Evolutionary conservation across 1,140 invertebrate genomes (phyloP).

Genomic region (Samia ricini): DNA sequence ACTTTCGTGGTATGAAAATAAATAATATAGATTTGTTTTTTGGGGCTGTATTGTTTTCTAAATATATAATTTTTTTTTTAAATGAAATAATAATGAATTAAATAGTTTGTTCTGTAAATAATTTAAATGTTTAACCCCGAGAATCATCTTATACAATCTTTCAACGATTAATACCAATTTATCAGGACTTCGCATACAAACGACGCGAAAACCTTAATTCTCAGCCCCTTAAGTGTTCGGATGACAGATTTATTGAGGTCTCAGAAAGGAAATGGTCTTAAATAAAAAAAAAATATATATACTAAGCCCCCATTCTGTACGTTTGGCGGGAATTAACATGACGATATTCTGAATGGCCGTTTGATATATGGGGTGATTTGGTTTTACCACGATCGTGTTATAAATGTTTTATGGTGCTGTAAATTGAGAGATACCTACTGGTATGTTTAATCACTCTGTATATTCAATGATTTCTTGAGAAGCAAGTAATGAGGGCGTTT

Average conservation of each 20-base stretch:
- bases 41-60: no score
- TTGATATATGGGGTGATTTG: background rate
- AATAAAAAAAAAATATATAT: background rate
- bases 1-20: no score
- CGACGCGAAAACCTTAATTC: slow-evolving; percentile 1
- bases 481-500: background rate
- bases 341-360: background rate
- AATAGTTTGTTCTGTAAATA: background rate
- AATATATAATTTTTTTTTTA: no score
- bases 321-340: slow-evolving; percentile 1
- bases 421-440: slow-evolving; percentile 1
- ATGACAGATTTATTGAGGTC: slow-evolving; percentile 1
- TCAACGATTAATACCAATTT: background rate
- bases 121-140: background rate
- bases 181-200: background rate
- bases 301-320: background rate
- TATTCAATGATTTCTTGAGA: background rate
- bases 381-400: background rate
- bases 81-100: background rate
- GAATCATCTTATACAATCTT: background rate
- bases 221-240: background rate
- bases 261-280: background rate
- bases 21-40: no score
- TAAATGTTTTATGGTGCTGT: slow-evolving; percentile 1
- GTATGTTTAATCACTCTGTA: background rate